A percentile compares a stretch with the other conserved stretches of the same genome.
Conservation (phyloP, 2,113 vertebrate species). For the Micronisus gabar region DNA sequence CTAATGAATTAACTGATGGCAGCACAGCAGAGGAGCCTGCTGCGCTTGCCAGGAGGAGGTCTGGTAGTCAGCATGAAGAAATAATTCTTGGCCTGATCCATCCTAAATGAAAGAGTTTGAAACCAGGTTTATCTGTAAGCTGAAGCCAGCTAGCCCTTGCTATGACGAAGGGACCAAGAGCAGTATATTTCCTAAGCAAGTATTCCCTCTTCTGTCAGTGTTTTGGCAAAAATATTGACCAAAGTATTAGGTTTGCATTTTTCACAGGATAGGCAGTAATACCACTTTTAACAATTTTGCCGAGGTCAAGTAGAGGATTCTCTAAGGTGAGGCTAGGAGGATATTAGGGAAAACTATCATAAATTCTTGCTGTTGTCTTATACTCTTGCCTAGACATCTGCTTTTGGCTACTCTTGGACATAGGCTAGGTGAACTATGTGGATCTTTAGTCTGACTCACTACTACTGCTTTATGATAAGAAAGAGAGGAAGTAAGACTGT, state of each 20-base stretch:
- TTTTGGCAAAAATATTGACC: neutral
- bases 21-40: neutral
- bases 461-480: neutral
- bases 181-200: neutral
- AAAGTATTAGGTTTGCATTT: neutral
- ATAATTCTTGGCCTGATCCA: neutral
- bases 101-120: neutral
- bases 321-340: neutral
- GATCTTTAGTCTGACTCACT: neutral
- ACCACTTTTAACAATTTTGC: neutral
- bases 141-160: neutral
- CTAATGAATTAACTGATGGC: conserved; percentile 3
- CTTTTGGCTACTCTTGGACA: neutral
- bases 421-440: neutral
- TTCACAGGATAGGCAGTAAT: neutral
- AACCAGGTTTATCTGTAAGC: neutral
- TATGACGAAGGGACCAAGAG: neutral
- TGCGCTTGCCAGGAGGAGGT: neutral
- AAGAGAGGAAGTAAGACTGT: neutral
- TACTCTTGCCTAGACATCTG: neutral
- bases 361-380: neutral
- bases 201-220: neutral
- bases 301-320: neutral
- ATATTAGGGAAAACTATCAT: neutral
- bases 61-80: neutral